These are phyloP conservation scores for Byasa hedistus DNA, from an alignment of 2,888 invertebrate genomes.

Conservation along the genomic window DNA sequence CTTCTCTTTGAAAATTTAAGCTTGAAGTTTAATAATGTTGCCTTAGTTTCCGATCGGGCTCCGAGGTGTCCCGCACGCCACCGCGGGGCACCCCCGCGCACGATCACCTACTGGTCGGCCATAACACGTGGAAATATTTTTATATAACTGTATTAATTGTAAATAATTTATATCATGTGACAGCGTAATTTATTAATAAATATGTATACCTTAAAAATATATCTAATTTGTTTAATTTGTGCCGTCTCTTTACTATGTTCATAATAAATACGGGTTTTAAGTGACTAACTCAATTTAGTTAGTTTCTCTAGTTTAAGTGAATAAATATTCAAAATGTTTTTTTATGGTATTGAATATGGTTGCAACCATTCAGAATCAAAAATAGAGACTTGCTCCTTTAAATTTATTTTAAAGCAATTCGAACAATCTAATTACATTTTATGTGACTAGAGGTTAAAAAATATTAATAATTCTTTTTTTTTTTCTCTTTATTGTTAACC, in stretches of 20 bases:
- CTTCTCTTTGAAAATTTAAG: slow-evolving; percentile 63
- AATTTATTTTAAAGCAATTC: too few relatives aligned
- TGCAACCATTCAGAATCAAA: too few relatives aligned
- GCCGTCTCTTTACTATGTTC: background rate
- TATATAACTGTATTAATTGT: slow-evolving; percentile 77
- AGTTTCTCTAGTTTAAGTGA: too few relatives aligned
- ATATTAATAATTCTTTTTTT: too few relatives aligned
- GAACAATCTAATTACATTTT: too few relatives aligned
- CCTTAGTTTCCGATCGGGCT: slow-evolving; percentile 48
- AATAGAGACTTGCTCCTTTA: too few relatives aligned
- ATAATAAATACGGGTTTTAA: too few relatives aligned
- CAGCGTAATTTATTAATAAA: slow-evolving; percentile 78
- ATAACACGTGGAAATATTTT: slow-evolving; percentile 61
- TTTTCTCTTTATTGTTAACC: too few relatives aligned
- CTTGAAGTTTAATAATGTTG: slow-evolving; percentile 70
- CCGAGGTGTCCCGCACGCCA: slow-evolving; percentile 55
- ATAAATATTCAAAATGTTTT: too few relatives aligned
- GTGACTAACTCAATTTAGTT: too few relatives aligned
- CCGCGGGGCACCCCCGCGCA: slow-evolving; percentile 50
- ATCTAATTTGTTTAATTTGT: slow-evolving; percentile 48
- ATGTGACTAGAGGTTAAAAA: too few relatives aligned
- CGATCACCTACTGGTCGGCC: slow-evolving; percentile 45
- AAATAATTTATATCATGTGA: slow-evolving; percentile 79
- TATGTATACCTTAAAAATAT: slow-evolving; percentile 74
- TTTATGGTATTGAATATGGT: too few relatives aligned